These are phyloP conservation scores for Poeciliopsis gracilis DNA, from an alignment of 2,797 vertebrate genomes.

Conservation along the genomic window DNA sequence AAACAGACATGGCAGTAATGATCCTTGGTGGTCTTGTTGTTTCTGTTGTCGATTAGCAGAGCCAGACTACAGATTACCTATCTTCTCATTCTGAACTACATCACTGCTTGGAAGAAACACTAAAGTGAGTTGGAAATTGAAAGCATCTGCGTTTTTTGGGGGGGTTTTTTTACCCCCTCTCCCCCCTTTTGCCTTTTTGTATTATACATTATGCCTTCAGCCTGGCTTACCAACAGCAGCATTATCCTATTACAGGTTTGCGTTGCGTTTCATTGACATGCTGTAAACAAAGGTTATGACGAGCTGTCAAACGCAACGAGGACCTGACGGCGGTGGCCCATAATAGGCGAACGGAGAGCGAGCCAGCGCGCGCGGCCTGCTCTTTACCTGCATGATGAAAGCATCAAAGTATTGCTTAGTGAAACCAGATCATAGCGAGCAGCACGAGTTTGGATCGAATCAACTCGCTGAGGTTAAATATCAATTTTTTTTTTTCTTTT, in stretches of 20 bases:
- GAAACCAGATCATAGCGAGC: constrained; percentile 42
- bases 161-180: accelerated
- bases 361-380: constrained; percentile 14
- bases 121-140: constrained; percentile 59
- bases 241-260: constrained; percentile 55
- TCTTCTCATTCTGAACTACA: constrained; percentile 50
- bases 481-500: constrained; percentile 42
- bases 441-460: constrained; percentile 60
- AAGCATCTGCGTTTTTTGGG: constrained; percentile 57
- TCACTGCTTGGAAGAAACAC: constrained; percentile 53
- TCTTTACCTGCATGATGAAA: constrained; percentile 38
- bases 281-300: constrained; percentile 64
- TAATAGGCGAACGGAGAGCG: constrained; percentile 30
- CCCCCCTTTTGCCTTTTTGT: constrained; percentile 1
- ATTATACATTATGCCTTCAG: constrained; percentile 44
- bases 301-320: constrained; percentile 38
- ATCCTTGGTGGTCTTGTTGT: constrained; percentile 1
- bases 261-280: constrained; percentile 50
- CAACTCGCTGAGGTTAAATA: constrained; percentile 59
- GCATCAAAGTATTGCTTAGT: constrained; percentile 53
- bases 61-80: constrained; percentile 41
- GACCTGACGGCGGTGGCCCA: constrained; percentile 24
- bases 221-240: constrained; percentile 48
- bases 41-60: constrained; percentile 41
- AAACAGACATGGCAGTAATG: not conserved